phyloP scores from a whole-genome alignment of 2,888 invertebrate genomes.

The Heliconius ethilla region DNA sequence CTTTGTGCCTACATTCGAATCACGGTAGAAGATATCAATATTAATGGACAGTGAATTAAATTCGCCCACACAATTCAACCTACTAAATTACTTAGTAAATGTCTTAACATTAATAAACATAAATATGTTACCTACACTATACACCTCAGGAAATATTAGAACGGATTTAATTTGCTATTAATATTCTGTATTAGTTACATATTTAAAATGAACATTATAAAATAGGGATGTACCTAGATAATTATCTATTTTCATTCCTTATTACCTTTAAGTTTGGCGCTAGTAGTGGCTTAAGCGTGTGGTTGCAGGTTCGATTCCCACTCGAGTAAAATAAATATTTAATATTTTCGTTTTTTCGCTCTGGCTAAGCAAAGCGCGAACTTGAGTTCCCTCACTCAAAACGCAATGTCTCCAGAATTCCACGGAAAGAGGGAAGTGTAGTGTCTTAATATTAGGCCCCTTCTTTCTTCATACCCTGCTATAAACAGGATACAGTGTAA shows the following conservation, averaged over 20 bases:
- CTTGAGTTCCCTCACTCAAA: no score
- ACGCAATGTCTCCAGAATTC: no score
- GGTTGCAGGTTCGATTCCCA: no score
- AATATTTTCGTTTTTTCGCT: no score
- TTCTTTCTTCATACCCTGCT: no score
- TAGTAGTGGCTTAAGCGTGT: no score
- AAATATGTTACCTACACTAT: slow-evolving; percentile 20
- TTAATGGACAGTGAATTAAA: slow-evolving; percentile 25
- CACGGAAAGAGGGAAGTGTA: no score
- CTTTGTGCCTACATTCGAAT: slow-evolving; percentile 6
- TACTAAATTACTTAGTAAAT: slow-evolving; percentile 31
- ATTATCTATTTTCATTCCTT: background rate
- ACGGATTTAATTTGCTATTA: slow-evolving; percentile 18
- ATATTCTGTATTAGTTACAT: slow-evolving; percentile 9
- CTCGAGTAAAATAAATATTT: no score
- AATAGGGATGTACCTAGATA: background rate
- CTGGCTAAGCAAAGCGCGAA: no score
- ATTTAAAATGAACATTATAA: background rate
- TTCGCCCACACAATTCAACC: slow-evolving; percentile 26
- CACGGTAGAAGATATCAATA: slow-evolving; percentile 3
- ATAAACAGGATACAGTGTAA: no score
- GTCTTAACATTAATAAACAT: slow-evolving; percentile 23
- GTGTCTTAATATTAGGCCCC: no score
- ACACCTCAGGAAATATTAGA: slow-evolving; percentile 2
- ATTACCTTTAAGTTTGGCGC: no score